Conservation (phyloP, 2,113 vertebrate genomes). For the Microcebus tavaratra region DNA sequence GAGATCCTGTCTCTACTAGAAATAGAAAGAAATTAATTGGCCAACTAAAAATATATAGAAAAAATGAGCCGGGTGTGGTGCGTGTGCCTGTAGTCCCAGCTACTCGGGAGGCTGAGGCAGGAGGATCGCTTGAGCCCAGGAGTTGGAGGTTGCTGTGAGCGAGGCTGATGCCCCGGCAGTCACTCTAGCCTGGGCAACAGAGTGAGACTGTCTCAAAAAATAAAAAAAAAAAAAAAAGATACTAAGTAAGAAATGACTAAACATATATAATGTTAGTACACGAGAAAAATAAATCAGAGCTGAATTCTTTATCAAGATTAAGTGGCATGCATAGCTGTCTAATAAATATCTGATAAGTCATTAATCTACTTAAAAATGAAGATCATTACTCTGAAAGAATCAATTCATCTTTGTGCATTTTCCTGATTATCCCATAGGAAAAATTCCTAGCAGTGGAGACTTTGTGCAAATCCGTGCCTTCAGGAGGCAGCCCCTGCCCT, state of each 20-base stretch:
- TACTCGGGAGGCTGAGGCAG: too few species aligned
- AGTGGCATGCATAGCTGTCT: neutral
- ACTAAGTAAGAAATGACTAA: neutral
- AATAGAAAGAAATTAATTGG: too few species aligned
- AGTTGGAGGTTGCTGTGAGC: too few species aligned
- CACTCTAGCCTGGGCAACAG: too few species aligned
- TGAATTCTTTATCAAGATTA: neutral
- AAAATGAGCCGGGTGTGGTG: too few species aligned
- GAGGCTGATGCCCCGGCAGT: too few species aligned
- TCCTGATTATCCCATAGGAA: conserved; percentile 12
- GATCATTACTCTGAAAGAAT: neutral
- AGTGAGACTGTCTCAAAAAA: too few species aligned
- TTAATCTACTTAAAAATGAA: neutral
- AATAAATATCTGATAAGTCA: neutral
- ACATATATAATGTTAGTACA: neutral
- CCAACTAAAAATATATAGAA: too few species aligned
- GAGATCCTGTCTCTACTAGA: too few species aligned
- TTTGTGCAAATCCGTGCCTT: neutral
- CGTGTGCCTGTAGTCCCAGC: too few species aligned
- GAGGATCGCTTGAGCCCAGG: too few species aligned
- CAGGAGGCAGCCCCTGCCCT: neutral
- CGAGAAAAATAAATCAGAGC: neutral
- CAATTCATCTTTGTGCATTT: neutral
- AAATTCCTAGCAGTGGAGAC: neutral
- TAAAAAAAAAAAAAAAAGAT: neutral